Base-by-base conservation (phyloP, 2,113 vertebrate species). In the Rafetus swinhoei region DNA sequence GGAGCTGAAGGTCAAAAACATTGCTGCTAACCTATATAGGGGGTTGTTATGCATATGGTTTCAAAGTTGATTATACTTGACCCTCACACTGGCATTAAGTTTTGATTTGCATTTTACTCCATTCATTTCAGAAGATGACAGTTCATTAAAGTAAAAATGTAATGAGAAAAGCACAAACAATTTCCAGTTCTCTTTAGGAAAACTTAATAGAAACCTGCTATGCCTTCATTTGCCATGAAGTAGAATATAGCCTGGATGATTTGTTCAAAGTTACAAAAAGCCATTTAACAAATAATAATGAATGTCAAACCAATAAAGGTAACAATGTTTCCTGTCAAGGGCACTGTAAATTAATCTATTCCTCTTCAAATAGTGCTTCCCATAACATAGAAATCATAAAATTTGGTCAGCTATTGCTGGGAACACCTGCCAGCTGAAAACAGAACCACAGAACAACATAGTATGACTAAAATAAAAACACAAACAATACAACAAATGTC, bases 241-340 rank as follows among this genome's bases (percentile, higher is more conserved):
- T 45, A 54, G 50, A 81, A 86, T 45, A 39, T 2, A 57, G 21
- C 80, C 9, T 77, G 53, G 82, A 80, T 90, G 29, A 39, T 86
- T 77, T 74, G 19, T 92, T 86, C 69, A 56, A 91, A 93, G 62
- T 9, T 84, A 93, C 86, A 89, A 95, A 89, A 94, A 92, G 91
- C 89, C n/a, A 0, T 27, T 88, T 83, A 50, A 80, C n/a, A 87
- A 92, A 13, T 45, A 82, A 3, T 92, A 93, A 82, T 90, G 86
- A 82, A 91, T 79, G 85, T 60, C 87, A 87, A 25, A 85, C 85
- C 74, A 87, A 81, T 77, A 59, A 91, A 85, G 27, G 65, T 14
- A 39, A 62, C 62, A 19, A 82, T 35, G 19, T 87, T 81, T 90
- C 85, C 62, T 91, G 19, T 45, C n/a, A 90, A 94, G 77, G 5